Evolutionary conservation across 2,113 vertebrate species (phyloP), one percentile per base, ranked within the genome.

Genomic region (Eurystomus gularis): DNA sequence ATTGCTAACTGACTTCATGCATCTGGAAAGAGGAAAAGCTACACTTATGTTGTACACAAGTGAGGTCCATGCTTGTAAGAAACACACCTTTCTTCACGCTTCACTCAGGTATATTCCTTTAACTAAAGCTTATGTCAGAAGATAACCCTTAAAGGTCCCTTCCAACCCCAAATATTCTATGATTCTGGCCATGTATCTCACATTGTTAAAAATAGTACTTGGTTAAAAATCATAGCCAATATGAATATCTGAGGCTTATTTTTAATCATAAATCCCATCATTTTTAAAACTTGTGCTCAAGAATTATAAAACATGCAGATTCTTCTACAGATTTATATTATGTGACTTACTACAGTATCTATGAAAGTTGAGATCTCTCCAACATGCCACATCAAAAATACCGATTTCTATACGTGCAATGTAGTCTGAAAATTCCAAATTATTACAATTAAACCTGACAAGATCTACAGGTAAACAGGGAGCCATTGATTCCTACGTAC

Each of bases 1-100:
- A 95, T 66, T 91, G 69, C 73, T 88, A 89, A 91, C 44, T 82
- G 28, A 94, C 57, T 86, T 87, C 82, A 66, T 29, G 35, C 72
- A 81, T 82, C 80, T 92, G 72, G 78, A 91, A 86, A 95, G 7
- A 84, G 28, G 39, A 85, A 96, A 93, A 94, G 37, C 90, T 89
- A 69, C 68, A 83, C 39, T 77, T 79, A 80, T 68, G 82, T 35
- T 72, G 72, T 44, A 60, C 3, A 20, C 51, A 39, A n/a, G 23
- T 60, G n/a, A 96, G 33, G 40, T 70, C 48, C 57, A 20, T 39
- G 42, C 35, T 82, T 60, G 11, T 9, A 81, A 82, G 52, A 85
- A 82, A 86, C 12, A 83, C 46, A 88, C 26, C 64, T 61, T 52
- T 72, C 44, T 42, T 12, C 29, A 86, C 3, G 4, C 29, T 58